Percentiles rank a stretch among this genome's conserved stretches.
These are phyloP conservation scores for Andinoacara biseriatus DNA, from an alignment of 2,113 vertebrate species.

Conservation along the genomic window DNA sequence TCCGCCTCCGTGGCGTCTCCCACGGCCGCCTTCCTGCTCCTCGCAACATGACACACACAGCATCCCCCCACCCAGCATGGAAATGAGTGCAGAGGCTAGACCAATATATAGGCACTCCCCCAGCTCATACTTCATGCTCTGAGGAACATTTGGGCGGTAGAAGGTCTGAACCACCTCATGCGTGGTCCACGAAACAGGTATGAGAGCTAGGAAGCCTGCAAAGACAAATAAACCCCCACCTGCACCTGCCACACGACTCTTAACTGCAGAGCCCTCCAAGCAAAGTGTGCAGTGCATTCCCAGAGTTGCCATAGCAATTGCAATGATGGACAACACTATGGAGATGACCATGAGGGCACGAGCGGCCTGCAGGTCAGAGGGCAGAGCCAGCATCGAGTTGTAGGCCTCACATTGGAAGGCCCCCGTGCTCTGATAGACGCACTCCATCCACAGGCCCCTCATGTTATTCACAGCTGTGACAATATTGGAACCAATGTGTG, in stretches of 20 bases:
- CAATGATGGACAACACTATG: slow-evolving; percentile 84
- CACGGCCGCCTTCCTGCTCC: slow-evolving; percentile 25
- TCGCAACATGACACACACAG: slow-evolving; percentile 87
- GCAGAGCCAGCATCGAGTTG: slow-evolving; percentile 91
- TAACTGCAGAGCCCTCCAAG: slow-evolving; percentile 79
- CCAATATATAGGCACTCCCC: slow-evolving; percentile 93
- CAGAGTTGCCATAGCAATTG: slow-evolving; percentile 77
- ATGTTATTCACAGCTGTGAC: slow-evolving; percentile 89
- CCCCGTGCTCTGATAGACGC: slow-evolving; percentile 93
- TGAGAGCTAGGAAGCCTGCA: slow-evolving; percentile 88
- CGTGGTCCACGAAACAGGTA: slow-evolving; percentile 92
- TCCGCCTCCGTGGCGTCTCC: slow-evolving; percentile 55
- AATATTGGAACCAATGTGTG: slow-evolving; percentile 93
- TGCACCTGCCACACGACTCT: slow-evolving; percentile 84
- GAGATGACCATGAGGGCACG: slow-evolving; percentile 96
- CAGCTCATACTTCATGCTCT: slow-evolving; percentile 91
- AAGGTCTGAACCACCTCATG: slow-evolving; percentile 92
- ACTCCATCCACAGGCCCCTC: slow-evolving; percentile 98
- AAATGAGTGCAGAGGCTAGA: slow-evolving; percentile 86
- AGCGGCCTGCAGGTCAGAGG: slow-evolving; percentile 87
- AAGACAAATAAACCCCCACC: slow-evolving; percentile 83
- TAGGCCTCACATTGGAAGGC: slow-evolving; percentile 97
- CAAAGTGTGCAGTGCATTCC: slow-evolving; percentile 97
- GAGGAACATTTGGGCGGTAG: slow-evolving; percentile 83
- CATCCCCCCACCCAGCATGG: slow-evolving; percentile 87